Base-by-base conservation (phyloP, 2,113 vertebrate species). In the Nerophis ophidion region DNA sequence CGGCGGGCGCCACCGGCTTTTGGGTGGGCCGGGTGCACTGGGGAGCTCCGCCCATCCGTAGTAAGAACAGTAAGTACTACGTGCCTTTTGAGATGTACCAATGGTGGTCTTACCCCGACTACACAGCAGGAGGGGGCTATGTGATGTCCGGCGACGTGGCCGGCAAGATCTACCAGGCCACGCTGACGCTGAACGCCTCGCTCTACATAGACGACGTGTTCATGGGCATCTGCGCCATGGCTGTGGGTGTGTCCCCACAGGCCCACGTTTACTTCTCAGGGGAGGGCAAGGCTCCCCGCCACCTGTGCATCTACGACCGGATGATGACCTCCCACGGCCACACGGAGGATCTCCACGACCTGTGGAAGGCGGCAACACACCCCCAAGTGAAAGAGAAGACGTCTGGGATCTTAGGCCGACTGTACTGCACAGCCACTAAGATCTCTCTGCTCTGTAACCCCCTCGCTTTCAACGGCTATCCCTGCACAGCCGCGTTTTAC, bases 271-370 rank as follows among this genome's bases (percentile, higher is more conserved):
- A 90, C 81, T 98, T 98, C 87, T 93, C 94, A 42, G 96, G 96
- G 42, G 95, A 95, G 86, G 93, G 92, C 33, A 96, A 93, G 68
- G 87, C 93, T 6, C 93, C 91, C 0, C 91, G 96, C 74, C 95
- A 99, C 81, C 83, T 75, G 26, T 99, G 97, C 63, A 95, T 98
- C 84, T 98, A 94, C 47, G 76, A 92, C 44, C 92, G 91, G 86
- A 98, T 98, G 95, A 94, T 98, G 77, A 99, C 95, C 4, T 99
- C 97, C 50, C 95, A 98, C 0, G 93, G 95, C 65, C 96, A 99
- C 0, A 82, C 93, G 34, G 80, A 92, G 34, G 94, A 98, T 57
- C 91, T 96, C 60, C 74, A 88, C 16, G 74, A 90, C 47, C 81
- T 98, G n/a, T 98, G 97, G 97, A 87, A 72, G 75, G 84, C 84